phyloP scores from a whole-genome alignment of 2,888 invertebrate genomes.

The Biston betularia region DNA sequence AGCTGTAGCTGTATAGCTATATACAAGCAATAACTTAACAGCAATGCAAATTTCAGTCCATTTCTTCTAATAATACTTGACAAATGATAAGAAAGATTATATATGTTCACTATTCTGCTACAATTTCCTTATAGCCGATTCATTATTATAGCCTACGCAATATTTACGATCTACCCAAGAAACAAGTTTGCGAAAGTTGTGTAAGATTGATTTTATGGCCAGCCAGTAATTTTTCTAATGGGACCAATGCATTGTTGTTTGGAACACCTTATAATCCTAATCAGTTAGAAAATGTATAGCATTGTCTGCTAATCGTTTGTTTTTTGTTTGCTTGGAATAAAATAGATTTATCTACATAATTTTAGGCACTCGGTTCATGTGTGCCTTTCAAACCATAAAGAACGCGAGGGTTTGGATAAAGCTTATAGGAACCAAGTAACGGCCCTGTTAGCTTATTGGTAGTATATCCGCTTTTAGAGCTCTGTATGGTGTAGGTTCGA shows the following conservation, averaged over 20 bases:
- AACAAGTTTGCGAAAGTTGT: constrained; percentile 45
- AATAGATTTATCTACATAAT: neutral
- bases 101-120: constrained; percentile 5
- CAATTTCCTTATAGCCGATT: constrained; percentile 27
- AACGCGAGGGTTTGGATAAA: too few species aligned
- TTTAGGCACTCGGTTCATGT: too few species aligned
- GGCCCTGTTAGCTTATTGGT: too few species aligned
- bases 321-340: neutral
- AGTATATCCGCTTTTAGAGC: too few species aligned
- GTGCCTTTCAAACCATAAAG: too few species aligned
- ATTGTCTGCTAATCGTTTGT: constrained; percentile 3
- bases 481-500: too few species aligned
- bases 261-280: constrained; percentile 21
- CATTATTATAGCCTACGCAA: constrained; percentile 30
- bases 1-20: too few species aligned
- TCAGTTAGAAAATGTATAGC: constrained; percentile 10
- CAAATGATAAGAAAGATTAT: constrained; percentile 12
- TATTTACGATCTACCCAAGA: constrained; percentile 34
- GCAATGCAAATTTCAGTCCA: neutral
- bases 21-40: too few species aligned
- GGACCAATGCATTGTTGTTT: constrained; percentile 29
- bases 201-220: constrained; percentile 36
- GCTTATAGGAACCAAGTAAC: too few species aligned
- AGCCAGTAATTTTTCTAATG: constrained; percentile 34
- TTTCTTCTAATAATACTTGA: constrained; percentile 3